Percentiles rank a stretch among this genome's conserved stretches.
Conservation (phyloP, 2,888 invertebrate genomes). For the Protodeltote pygarga region DNA sequence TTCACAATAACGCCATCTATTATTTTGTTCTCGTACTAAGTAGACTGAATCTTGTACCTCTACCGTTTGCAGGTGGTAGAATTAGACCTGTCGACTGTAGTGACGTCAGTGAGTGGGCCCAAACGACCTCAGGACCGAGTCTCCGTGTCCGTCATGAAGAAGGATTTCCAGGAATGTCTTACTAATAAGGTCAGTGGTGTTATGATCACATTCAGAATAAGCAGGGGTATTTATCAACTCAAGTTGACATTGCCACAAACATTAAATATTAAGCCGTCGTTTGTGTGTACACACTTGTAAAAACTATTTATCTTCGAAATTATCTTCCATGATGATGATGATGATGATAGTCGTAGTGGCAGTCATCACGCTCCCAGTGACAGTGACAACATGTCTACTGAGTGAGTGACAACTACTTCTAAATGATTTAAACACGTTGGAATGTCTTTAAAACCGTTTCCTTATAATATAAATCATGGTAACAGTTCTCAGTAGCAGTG, state of each 20-base stretch:
- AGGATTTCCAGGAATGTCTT: constrained; percentile 95
- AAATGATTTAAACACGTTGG: constrained; percentile 17
- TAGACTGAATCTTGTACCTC: too few relatives aligned
- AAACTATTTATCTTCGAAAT: too few relatives aligned
- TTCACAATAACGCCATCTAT: too few relatives aligned
- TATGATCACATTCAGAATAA: too few relatives aligned
- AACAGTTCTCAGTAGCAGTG: background rate
- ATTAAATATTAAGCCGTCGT: too few relatives aligned
- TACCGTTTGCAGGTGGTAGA: constrained; percentile 90
- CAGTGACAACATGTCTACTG: constrained; percentile 43
- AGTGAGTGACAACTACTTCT: constrained; percentile 29
- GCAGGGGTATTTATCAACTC: too few relatives aligned
- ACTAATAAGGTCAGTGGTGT: constrained; percentile 93
- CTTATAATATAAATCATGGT: too few relatives aligned
- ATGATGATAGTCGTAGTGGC: too few relatives aligned
- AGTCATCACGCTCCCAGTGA: constrained; percentile 44
- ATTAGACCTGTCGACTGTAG: constrained; percentile 95
- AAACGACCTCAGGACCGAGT: constrained; percentile 99
- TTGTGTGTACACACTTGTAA: too few relatives aligned
- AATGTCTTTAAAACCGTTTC: too few relatives aligned
- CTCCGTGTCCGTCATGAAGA: constrained; percentile 95
- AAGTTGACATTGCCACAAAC: too few relatives aligned
- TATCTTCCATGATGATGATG: too few relatives aligned
- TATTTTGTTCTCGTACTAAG: background rate
- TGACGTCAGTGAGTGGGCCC: constrained; percentile 98